Conservation (phyloP, 2,113 vertebrate genomes). For the Urocolius indicus region DNA sequence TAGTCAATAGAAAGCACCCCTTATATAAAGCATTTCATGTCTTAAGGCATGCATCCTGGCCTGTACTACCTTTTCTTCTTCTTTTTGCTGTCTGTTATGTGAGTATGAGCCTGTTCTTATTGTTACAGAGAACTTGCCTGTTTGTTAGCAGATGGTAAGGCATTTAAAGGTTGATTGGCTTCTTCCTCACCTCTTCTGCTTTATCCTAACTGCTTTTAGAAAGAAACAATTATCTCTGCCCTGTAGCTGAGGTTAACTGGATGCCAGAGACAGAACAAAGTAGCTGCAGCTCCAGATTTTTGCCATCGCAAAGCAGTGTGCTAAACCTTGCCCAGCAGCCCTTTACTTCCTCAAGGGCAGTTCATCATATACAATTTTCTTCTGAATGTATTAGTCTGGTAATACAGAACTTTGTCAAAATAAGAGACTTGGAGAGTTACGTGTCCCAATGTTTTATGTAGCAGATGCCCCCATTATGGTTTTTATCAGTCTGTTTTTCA, state of each 20-base stretch:
- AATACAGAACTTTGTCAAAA: not conserved
- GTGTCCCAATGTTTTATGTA: not conserved
- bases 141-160: constrained; percentile 26
- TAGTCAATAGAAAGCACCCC: not conserved
- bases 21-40: not conserved
- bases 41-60: not conserved
- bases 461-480: not conserved
- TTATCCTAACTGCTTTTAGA: not conserved
- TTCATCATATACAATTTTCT: not conserved
- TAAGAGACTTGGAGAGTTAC: not conserved
- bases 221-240: constrained; percentile 4
- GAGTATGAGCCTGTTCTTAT: not conserved
- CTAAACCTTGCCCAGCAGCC: not conserved
- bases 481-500: not conserved
- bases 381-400: not conserved
- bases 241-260: not conserved
- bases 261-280: not conserved
- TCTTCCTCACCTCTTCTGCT: constrained; percentile 1
- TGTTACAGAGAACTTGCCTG: not conserved
- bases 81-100: not conserved
- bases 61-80: not conserved
- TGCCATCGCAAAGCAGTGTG: not conserved
- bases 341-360: not conserved
- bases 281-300: not conserved
- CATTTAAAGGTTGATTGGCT: constrained; percentile 9